Percentiles rank a stretch among this genome's conserved stretches.
These are phyloP conservation scores for Tragelaphus eurycerus DNA, from an alignment of 2,797 vertebrate species.

Conservation along the genomic window DNA sequence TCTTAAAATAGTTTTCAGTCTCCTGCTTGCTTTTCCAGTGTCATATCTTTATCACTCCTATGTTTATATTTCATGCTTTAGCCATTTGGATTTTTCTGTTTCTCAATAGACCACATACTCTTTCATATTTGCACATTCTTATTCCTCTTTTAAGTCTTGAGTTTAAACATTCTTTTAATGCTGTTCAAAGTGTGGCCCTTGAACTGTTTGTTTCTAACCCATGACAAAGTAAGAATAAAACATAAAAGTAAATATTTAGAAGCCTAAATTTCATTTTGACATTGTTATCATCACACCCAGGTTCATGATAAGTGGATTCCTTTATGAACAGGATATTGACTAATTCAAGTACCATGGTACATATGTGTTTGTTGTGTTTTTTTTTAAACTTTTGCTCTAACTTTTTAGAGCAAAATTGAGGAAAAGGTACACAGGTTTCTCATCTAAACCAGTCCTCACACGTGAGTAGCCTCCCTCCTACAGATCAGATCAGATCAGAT, in stretches of 20 bases:
- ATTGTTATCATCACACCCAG: neutral
- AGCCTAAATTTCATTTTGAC: neutral
- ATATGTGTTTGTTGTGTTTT: neutral
- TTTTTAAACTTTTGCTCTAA: neutral
- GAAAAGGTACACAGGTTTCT: neutral
- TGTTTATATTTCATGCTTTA: neutral
- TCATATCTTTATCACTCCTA: neutral
- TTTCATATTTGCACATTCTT: slow-evolving; percentile 30
- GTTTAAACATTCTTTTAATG: neutral
- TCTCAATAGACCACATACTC: neutral
- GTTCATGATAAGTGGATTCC: neutral
- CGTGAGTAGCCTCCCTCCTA: neutral
- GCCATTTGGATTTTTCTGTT: neutral
- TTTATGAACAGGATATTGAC: neutral
- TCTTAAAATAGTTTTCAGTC: neutral
- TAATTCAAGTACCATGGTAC: neutral
- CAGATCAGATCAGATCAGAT: neutral
- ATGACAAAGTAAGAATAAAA: neutral
- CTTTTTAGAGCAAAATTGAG: neutral
- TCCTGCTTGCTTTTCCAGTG: neutral
- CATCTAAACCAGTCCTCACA: neutral
- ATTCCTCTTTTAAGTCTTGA: neutral
- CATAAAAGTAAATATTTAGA: neutral
- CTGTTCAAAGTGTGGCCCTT: neutral
- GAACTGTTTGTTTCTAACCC: neutral